Base-by-base conservation (phyloP, 64 coral and sea anemone species). In the Montipora cactus region DNA sequence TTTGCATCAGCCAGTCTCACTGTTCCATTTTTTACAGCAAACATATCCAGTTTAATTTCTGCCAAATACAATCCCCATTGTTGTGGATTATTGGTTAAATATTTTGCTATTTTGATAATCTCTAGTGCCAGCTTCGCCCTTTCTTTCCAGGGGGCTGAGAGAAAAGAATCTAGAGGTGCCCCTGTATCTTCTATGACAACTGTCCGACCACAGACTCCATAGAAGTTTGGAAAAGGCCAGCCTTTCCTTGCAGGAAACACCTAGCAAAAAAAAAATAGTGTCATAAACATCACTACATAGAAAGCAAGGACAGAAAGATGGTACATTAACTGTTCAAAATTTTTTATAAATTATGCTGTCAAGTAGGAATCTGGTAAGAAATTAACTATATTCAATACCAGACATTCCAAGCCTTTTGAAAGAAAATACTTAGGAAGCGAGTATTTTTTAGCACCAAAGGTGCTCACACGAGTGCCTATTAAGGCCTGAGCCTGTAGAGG, bases 181-280 rank as follows among this genome's bases (percentile, higher is more conserved):
- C 95, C 95, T 44, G 75, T 66, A 84, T 97, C 88, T 81, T 97
- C 95, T 67, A 80, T 75, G 64, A 97, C 47, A 53, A 94, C 81
- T 14, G 80, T 71, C 80, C 95, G 90, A 55, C 95, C 95, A 88
- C 95, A 97, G 18, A 83, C 73, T 51, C 95, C 95, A 88, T 94
- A 88, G 49, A 91, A 94, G 28, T 70, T 91, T 16, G 95, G 95
- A 64, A 97, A 94, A 14, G 95, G 95, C 95, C 95, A 97, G 51
- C 95, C 95, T 22, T 91, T 75, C 51, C 91, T 82, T 6, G 85
- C 79, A 5, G 81, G 81, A 77, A 97, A 97, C 59, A 94, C 49
- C 95, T 97, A 68, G 48, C 4, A 77, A 28, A 44, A 66, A 18
- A 19, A 12, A 47, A 46, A 46, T 2, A 61, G 23, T 0, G 3